These are phyloP conservation scores for Calliphora vomitoria DNA, from an alignment of 2,888 invertebrate species.

Conservation along the genomic window DNA sequence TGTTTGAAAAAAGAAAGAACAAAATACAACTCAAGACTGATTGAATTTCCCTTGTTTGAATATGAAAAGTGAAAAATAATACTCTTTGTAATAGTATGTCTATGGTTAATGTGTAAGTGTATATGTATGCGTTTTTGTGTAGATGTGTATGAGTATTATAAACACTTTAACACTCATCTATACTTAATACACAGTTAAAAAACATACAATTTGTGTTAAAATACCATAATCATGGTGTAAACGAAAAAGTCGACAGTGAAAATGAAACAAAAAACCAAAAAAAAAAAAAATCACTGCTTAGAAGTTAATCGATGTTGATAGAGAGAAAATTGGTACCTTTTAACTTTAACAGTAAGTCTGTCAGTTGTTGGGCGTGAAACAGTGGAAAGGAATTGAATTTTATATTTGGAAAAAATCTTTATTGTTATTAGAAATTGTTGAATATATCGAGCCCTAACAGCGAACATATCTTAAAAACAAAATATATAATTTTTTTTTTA, in stretches of 20 bases:
- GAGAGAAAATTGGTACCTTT: constrained; percentile 64
- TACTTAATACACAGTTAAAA: constrained; percentile 27
- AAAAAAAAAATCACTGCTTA: constrained; percentile 58
- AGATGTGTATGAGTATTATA: neutral
- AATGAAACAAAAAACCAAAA: constrained; percentile 16
- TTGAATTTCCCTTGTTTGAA: constrained; percentile 20
- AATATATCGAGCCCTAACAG: no score
- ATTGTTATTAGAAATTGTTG: neutral
- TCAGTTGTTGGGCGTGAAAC: neutral
- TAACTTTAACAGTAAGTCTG: neutral
- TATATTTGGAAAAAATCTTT: neutral
- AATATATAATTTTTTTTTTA: no score
- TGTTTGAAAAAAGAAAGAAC: neutral
- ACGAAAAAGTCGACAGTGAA: constrained; percentile 38
- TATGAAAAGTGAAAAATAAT: constrained; percentile 39
- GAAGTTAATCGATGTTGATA: constrained; percentile 65
- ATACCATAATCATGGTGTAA: constrained; percentile 60
- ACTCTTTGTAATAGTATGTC: constrained; percentile 6
- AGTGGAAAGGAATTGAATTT: neutral
- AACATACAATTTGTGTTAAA: constrained; percentile 58
- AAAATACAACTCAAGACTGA: constrained; percentile 11
- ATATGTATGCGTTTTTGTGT: neutral
- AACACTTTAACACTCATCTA: constrained; percentile 5
- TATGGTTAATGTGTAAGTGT: neutral
- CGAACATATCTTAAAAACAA: no score